Conservation (phyloP, 2,113 vertebrate genomes). For the Spilogale gracilis region DNA sequence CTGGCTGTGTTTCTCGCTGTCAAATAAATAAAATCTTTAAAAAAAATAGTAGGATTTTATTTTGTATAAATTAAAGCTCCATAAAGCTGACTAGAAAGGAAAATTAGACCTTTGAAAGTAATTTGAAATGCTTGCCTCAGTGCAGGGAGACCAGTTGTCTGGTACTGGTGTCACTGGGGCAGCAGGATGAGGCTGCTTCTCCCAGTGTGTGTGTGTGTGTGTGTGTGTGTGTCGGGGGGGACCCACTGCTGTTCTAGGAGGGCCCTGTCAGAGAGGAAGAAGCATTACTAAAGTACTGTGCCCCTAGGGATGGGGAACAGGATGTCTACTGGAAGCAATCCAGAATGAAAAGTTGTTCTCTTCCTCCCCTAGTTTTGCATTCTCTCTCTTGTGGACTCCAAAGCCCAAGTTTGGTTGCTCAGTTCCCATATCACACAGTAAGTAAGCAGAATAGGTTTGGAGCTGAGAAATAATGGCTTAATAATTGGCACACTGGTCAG, state of each 20-base stretch:
- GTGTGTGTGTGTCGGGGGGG: background rate
- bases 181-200: background rate
- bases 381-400: background rate
- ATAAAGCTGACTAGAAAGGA: background rate
- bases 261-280: background rate
- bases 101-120: background rate
- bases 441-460: background rate
- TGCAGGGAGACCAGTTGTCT: background rate
- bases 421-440: background rate
- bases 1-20: too few species aligned
- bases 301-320: background rate
- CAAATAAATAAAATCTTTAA: background rate
- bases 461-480: background rate
- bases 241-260: background rate
- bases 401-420: background rate
- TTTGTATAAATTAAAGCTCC: background rate
- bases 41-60: background rate
- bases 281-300: background rate
- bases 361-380: background rate
- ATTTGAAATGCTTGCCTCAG: background rate
- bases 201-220: background rate
- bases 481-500: background rate
- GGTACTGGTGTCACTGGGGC: background rate
- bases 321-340: background rate
- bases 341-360: background rate